Base-by-base conservation (phyloP, 2,113 vertebrate species). In the Phylloscopus whistleri region DNA sequence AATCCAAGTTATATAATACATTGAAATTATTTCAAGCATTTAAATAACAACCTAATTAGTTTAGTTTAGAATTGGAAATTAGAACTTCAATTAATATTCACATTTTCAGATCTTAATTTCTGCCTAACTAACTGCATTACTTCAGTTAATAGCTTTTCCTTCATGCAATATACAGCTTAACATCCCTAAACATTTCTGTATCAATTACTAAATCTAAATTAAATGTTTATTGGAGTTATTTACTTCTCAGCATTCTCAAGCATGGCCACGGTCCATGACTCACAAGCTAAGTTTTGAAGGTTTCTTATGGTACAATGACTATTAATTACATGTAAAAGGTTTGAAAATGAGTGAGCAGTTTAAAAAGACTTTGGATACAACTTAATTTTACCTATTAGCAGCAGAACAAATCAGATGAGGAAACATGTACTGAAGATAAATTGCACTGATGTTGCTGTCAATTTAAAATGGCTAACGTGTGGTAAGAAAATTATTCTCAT, bases 201-300 rank as follows among this genome's bases (percentile, higher is more conserved):
- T 90, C 75, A 96, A 90, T 96, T 96, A 90, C 87, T 78, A 97
- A 95, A 93, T 92, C 60, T 91, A 90, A 97, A 96, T 96, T 96
- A 97, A 97, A 94, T 80, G 78, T 95, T 97, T 95, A 94, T 80
- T 79, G 26, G 80, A 70, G 74, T 93, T 84, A n/a, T 94, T 96
- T 97, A 95, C 87, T 95, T 95, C 90, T 74, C 87, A 93, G 33
- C 55, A 49, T 93, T 80, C 91, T 73, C 75, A 75, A 73, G 76
- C 91, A 93, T 28, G 26, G 43, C 55, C 81, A 43, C 0, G 5
- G 82, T 93, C 55, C 59, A 33, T 66, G 81, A 84, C 23, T 91
- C 97, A 96, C 43, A 64, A 92, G 75, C 81, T 77, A 87, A 48
- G 26, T 94, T 95, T 79, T 48, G 86, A 91, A 82, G 62, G 49